A percentile compares a stretch with the other conserved stretches of the same genome.
These are phyloP conservation scores for Spisula solida DNA, from an alignment of 2,888 invertebrate species.

Conservation along the genomic window DNA sequence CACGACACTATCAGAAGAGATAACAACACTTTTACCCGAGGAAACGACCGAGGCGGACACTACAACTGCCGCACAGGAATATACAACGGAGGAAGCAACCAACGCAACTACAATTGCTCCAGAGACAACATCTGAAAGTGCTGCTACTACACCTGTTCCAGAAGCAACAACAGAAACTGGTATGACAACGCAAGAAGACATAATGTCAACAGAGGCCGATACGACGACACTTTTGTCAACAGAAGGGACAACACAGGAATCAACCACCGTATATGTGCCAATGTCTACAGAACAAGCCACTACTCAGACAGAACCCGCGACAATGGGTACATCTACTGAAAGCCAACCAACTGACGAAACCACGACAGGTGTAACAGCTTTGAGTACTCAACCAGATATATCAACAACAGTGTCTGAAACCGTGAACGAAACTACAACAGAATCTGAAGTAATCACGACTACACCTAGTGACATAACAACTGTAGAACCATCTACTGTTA, in stretches of 20 bases:
- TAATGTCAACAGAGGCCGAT: not conserved
- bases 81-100: not conserved
- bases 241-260: not conserved
- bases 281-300: not conserved
- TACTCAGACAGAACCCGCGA: not conserved
- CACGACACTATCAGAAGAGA: not conserved
- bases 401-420: not conserved
- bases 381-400: not conserved
- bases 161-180: not conserved
- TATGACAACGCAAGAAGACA: not conserved
- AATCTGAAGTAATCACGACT: not conserved
- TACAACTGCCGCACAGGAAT: not conserved
- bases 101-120: not conserved
- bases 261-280: not conserved
- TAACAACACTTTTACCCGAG: not conserved
- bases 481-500: constrained; percentile 9
- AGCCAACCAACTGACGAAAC: not conserved
- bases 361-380: not conserved
- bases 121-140: not conserved
- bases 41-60: not conserved
- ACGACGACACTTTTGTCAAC: not conserved
- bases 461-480: not conserved
- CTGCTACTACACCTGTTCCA: not conserved
- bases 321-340: not conserved
- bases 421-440: constrained; percentile 12